Base-by-base conservation (phyloP, 1,140 invertebrate genomes). In the Heliconius hewitsoni region DNA sequence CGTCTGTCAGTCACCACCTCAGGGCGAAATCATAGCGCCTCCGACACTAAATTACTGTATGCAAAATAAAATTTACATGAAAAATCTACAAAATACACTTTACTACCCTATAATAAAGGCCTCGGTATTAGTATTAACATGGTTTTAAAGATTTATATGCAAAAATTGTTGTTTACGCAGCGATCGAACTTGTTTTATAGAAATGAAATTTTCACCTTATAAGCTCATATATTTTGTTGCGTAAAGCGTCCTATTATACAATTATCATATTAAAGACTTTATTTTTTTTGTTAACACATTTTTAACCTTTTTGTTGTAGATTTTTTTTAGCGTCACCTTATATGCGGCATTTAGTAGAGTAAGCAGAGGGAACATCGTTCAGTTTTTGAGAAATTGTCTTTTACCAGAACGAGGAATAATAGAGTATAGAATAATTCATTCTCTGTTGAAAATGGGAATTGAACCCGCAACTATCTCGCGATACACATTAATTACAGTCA, bases 121-220 rank as follows among this genome's bases (percentile, higher is more conserved):
- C 16, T 23, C n/a, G 8, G 4, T 37, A 2, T 0, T 13, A 11
- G 37, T 9, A 72, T 72, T 42, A 9, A 39, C 16, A 72, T n/a
- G 11, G 37, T 42, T 19, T 72, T 72, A 16, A 72, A 39, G 71
- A 72, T 72, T 72, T 72, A 72, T 72, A 72, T 39, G 71, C 71
- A 72, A 72, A 72, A 72, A 72, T 72, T 72, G 71, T 72, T 72
- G 37, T 72, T 72, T 72, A 72, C 71, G 71, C 71, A 66, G 27
- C 23, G 71, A 42, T 72, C 71, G 71, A 39, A 39, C 71, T 42
- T 66, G 60, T 66, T 66, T 30, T 66, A 39, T 72, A 72, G 37
- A 72, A 71, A 34, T n/a, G 42, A 16, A 72, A 72, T 72, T 72
- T 72, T 72, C 71, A 72, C 71, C 37, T 72, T 42, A 72, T 72